Percentiles rank a stretch among this genome's conserved stretches.
phyloP scores from a whole-genome alignment of 2,113 vertebrate genomes.

The Aleadryas rufinucha region DNA sequence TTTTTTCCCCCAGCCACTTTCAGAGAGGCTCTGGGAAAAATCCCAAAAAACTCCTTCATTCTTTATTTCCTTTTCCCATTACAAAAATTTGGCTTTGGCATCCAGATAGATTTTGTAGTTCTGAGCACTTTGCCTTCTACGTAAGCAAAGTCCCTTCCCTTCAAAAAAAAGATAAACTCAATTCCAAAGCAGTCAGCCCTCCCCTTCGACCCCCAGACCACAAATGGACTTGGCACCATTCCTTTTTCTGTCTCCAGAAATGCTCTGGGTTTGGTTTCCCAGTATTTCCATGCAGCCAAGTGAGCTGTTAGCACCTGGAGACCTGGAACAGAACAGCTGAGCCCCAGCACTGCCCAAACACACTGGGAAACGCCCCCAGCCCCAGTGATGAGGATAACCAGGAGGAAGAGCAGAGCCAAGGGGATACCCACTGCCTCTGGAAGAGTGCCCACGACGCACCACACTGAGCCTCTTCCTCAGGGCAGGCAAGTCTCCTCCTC shows the following conservation, averaged over 20 bases:
- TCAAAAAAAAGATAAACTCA: background rate
- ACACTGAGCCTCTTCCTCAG: background rate
- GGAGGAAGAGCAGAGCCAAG: background rate
- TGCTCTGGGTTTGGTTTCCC: background rate
- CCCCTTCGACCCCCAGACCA: accelerated
- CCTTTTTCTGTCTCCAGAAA: background rate
- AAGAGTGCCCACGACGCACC: accelerated
- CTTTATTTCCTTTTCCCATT: background rate
- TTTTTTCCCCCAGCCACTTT: background rate
- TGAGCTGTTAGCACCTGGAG: background rate
- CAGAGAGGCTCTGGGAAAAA: background rate
- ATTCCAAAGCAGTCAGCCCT: background rate
- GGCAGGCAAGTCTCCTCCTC: background rate
- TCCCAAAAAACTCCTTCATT: background rate
- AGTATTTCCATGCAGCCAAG: background rate
- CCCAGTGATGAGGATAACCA: background rate
- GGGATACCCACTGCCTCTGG: background rate
- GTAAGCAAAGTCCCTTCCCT: background rate
- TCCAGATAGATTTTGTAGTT: background rate
- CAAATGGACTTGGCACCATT: background rate
- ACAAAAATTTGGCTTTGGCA: background rate
- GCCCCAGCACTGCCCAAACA: background rate
- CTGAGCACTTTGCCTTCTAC: background rate
- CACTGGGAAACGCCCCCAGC: background rate
- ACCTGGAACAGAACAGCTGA: background rate